Base-by-base conservation (phyloP, 2,113 vertebrate species). In the Malurus elegans region DNA sequence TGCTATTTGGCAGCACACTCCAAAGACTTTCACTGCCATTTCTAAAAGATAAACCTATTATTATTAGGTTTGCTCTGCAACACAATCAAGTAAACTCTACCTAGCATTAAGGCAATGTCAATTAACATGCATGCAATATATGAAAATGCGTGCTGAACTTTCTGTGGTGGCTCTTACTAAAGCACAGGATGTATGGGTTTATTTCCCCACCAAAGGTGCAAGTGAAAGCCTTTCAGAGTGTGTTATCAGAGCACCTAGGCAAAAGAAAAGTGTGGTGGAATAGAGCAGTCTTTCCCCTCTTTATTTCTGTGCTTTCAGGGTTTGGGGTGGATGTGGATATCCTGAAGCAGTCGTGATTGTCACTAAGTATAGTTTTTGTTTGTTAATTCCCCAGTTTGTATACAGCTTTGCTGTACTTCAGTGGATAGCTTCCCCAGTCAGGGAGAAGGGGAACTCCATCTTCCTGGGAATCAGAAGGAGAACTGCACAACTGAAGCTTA, bases 331-430 rank as follows among this genome's bases (percentile, higher is more conserved):
- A 96, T 95, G 93, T 93, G 79, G 95, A 66, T 96, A 85, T 95
- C 95, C 95, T 96, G 94, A 95, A 96, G 96, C 95, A 96, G 79
- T 96, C 93, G 0, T 75, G 82, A 88, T 90, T 97, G 96, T 97
- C 96, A 96, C 90, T 97, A 96, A 97, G 95, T 96, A 94, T 96
- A 97, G 96, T 96, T 97, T 97, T 88, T 96, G 96, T 97, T 91
- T 96, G 95, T 97, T 97, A 97, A 96, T 97, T 96, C 96, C 95
- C 95, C 92, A 97, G 95, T 97, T 97, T 92, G 88, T 97, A 97
- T 96, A 96, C 96, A 97, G 94, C 96, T 96, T 96, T 97, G 96
- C 95, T 97, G 93, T 97, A 95, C 96, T 93, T 80, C 96, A 96
- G 88, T 94, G 96, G 96, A 97, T 97, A 97, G 96, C 95, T 97